Conservation (phyloP, 2,888 invertebrate genomes). For the Amblyteles armatorius region DNA sequence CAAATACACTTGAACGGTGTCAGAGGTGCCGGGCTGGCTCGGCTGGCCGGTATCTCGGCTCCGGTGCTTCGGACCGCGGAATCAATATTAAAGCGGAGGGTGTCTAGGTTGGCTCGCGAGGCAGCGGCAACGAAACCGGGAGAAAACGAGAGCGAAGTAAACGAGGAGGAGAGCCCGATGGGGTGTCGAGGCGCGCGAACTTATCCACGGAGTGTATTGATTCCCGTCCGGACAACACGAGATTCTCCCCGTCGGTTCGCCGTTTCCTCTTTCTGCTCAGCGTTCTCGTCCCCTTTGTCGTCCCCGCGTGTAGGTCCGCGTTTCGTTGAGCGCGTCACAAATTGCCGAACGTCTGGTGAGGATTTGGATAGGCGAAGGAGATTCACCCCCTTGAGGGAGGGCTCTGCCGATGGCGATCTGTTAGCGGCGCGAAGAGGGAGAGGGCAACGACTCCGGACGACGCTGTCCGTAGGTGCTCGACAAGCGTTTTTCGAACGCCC, state of each 20-base stretch:
- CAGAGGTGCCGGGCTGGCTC: conserved; percentile 56
- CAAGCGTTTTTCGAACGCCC: conserved; percentile 6
- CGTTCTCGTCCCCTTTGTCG: background rate
- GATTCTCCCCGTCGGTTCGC: no score
- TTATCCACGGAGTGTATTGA: conserved; percentile 42
- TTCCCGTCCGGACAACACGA: conserved; percentile 15
- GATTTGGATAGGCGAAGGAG: conserved; percentile 9
- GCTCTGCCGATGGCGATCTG: background rate
- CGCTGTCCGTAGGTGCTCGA: background rate
- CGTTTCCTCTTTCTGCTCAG: background rate
- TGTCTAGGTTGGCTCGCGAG: conserved; percentile 51
- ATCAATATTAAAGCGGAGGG: conserved; percentile 76
- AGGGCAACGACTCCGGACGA: background rate
- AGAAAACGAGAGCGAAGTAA: conserved; percentile 48
- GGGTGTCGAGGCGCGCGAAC: conserved; percentile 44
- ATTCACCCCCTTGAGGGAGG: background rate
- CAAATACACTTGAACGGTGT: conserved; percentile 78
- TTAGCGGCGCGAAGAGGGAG: conserved; percentile 13
- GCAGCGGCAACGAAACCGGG: conserved; percentile 19
- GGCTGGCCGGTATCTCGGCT: conserved; percentile 54
- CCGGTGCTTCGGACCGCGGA: conserved; percentile 68
- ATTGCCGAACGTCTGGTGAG: conserved; percentile 13
- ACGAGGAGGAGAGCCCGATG: conserved; percentile 49
- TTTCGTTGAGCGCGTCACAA: conserved; percentile 1
- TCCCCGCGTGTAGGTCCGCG: background rate